phyloP scores from a whole-genome alignment of 1,140 invertebrate species.

The Apis florea region DNA sequence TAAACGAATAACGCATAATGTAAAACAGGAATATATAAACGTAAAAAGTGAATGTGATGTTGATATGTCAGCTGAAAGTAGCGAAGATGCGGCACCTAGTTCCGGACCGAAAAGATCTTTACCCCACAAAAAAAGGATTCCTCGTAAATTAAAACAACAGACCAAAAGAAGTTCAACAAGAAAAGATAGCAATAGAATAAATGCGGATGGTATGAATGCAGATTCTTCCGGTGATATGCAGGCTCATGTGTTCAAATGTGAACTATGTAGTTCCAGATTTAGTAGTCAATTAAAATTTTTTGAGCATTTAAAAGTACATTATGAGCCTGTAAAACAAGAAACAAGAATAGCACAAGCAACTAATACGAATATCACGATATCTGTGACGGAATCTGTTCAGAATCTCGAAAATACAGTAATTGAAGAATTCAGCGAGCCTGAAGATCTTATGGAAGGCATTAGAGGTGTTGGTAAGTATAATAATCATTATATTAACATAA shows the following conservation, averaged over 20 bases:
- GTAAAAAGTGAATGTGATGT: conserved; percentile 77
- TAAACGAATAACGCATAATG: conserved; percentile 70
- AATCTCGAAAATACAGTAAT: conserved; percentile 73
- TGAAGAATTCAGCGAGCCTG: conserved; percentile 89
- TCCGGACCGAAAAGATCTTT: conserved; percentile 78
- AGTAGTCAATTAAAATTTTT: conserved; percentile 88
- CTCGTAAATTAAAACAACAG: conserved; percentile 80
- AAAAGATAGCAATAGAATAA: conserved; percentile 62
- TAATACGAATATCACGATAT: conserved; percentile 72
- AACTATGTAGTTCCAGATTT: conserved; percentile 84
- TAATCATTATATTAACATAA: neutral
- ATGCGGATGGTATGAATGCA: conserved; percentile 40
- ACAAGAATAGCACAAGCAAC: conserved; percentile 74
- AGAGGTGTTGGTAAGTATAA: conserved; percentile 82
- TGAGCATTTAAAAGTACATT: conserved; percentile 89
- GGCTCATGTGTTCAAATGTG: conserved; percentile 82
- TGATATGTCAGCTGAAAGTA: conserved; percentile 74
- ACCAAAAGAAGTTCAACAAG: conserved; percentile 67
- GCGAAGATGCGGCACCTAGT: conserved; percentile 71
- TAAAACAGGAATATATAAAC: conserved; percentile 77
- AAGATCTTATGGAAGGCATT: conserved; percentile 91
- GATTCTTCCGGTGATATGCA: conserved; percentile 39
- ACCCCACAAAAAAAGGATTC: conserved; percentile 82
- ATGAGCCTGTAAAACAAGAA: conserved; percentile 84
- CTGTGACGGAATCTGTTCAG: conserved; percentile 66